Evolutionary conservation across 2,888 invertebrate species (phyloP).

Genomic region (Steinernema carpocapsae): DNA sequence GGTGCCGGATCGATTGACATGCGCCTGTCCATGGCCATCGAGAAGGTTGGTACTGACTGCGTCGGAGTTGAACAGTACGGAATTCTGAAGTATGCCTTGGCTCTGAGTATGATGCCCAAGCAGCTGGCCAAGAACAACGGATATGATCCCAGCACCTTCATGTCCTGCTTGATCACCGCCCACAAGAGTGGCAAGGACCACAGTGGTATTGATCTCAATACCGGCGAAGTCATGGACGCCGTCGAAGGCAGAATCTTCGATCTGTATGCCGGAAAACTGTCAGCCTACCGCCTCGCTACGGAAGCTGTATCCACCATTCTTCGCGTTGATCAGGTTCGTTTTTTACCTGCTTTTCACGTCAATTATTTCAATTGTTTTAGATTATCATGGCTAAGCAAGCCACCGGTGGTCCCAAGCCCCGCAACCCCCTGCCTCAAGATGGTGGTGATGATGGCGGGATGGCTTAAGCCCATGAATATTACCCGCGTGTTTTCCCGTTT

Average conservation of each 20-base stretch:
- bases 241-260: slow-evolving; percentile 82
- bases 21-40: slow-evolving; percentile 85
- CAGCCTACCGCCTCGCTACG: slow-evolving; percentile 94
- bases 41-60: slow-evolving; percentile 75
- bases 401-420: slow-evolving; percentile 72
- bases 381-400: slow-evolving; percentile 74
- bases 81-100: slow-evolving; percentile 84
- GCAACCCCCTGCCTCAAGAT: slow-evolving; percentile 64
- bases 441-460: slow-evolving; percentile 71
- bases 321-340: slow-evolving; percentile 72
- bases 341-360: background rate
- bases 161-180: slow-evolving; percentile 88
- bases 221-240: slow-evolving; percentile 74
- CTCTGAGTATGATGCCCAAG: slow-evolving; percentile 88
- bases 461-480: slow-evolving; percentile 54
- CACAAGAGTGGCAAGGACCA: slow-evolving; percentile 86
- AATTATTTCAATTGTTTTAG: slow-evolving; percentile 58
- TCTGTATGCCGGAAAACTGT: slow-evolving; percentile 82
- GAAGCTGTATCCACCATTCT: slow-evolving; percentile 78
- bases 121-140: slow-evolving; percentile 93
- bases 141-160: slow-evolving; percentile 75
- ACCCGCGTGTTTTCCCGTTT: background rate
- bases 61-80: slow-evolving; percentile 97
- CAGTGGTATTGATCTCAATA: slow-evolving; percentile 81
- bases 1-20: slow-evolving; percentile 96